Conservation (phyloP, 1,140 invertebrate species). For the Dendrolimus kikuchii region DNA sequence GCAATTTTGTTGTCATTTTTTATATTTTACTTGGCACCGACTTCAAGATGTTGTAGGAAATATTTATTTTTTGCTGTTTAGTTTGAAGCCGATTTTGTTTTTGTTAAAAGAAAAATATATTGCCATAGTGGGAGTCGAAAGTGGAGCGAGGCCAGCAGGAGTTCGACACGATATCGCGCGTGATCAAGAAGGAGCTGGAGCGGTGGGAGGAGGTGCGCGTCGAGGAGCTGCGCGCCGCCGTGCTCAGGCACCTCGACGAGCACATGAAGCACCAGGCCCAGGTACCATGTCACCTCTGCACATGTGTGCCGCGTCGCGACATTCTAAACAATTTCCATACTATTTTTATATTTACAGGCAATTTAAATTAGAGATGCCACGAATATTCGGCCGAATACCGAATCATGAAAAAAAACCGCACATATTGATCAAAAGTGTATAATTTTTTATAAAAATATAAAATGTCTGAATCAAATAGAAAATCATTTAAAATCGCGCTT, state of each 20-base stretch:
- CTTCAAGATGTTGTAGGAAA: not conserved
- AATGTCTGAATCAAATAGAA: not conserved
- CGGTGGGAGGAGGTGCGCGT: conserved; percentile 92
- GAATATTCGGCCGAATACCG: too few species aligned
- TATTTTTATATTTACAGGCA: too few species aligned
- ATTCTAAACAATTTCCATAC: too few species aligned
- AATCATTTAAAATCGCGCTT: not conserved
- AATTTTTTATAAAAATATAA: too few species aligned
- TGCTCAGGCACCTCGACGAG: conserved; percentile 94
- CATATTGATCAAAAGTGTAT: not conserved
- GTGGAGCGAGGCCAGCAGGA: conserved; percentile 97
- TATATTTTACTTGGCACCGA: too few species aligned
- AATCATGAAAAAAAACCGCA: too few species aligned
- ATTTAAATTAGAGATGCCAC: too few species aligned
- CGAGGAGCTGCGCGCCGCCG: conserved; percentile 91
- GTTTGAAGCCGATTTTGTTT: too few species aligned
- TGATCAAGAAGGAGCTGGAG: conserved; percentile 97
- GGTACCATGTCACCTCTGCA: conserved; percentile 66
- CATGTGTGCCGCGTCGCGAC: too few species aligned
- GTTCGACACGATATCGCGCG: conserved; percentile 96
- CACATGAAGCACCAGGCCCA: conserved; percentile 96
- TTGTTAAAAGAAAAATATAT: not conserved
- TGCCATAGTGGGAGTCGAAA: conserved; percentile 90
- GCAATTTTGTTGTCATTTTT: too few species aligned
- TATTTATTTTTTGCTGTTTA: too few species aligned